A percentile compares a stretch with the other conserved stretches of the same genome.
Conservation (phyloP, 92 coral and sea anemone genomes). For the Porites cylindrica region DNA sequence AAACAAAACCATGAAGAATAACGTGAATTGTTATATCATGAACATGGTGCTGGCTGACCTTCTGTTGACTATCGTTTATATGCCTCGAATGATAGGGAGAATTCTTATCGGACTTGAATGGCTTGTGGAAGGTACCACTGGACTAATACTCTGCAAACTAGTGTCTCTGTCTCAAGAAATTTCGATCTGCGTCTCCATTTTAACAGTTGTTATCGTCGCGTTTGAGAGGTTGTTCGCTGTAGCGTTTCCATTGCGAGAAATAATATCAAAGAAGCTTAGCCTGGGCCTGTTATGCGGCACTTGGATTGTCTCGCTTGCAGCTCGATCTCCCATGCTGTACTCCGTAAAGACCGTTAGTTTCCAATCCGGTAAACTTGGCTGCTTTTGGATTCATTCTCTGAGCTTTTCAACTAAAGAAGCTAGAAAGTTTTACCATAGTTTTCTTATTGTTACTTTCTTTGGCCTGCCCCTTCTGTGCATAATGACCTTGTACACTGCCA, state of each 20-base stretch:
- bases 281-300: slow-evolving; percentile 1
- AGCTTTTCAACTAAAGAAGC: slow-evolving; percentile 15
- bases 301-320: slow-evolving; percentile 26
- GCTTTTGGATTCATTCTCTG: not conserved
- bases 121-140: slow-evolving; percentile 20
- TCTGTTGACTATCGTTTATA: slow-evolving; percentile 21
- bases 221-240: slow-evolving; percentile 41
- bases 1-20: slow-evolving; percentile 17
- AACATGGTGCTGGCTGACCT: slow-evolving; percentile 42
- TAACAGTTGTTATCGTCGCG: slow-evolving; percentile 34
- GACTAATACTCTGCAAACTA: slow-evolving; percentile 24
- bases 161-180: slow-evolving; percentile 38
- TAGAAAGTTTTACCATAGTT: slow-evolving; percentile 7
- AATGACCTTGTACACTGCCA: slow-evolving; percentile 1
- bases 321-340: slow-evolving; percentile 36
- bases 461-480: slow-evolving; percentile 15
- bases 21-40: slow-evolving; percentile 32
- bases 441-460: slow-evolving; percentile 16
- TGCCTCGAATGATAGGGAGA: slow-evolving; percentile 44
- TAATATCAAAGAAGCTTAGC: slow-evolving; percentile 11
- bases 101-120: slow-evolving; percentile 23
- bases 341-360: slow-evolving; percentile 20
- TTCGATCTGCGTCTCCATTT: slow-evolving; percentile 26
- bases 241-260: slow-evolving; percentile 32
- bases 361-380: slow-evolving; percentile 9